Evolutionary conservation across 2,113 vertebrate species (phyloP).

Genomic region (Emberiza fucata): DNA sequence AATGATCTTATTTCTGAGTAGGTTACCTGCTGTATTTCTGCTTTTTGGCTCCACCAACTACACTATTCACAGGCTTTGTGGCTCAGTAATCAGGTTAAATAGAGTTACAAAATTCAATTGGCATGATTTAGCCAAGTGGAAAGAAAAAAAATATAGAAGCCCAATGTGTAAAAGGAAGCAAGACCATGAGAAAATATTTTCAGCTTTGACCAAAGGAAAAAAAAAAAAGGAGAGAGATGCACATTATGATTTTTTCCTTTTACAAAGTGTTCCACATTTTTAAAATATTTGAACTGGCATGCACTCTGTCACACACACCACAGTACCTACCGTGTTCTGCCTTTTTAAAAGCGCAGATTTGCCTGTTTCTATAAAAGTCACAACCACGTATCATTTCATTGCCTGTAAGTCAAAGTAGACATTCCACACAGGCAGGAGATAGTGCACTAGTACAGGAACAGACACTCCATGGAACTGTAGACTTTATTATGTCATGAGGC

Average conservation of each 20-base stretch:
- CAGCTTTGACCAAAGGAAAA: not conserved
- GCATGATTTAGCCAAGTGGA: not conserved
- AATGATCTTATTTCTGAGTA: not conserved
- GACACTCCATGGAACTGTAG: not conserved
- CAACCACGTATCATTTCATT: not conserved
- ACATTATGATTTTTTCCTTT: not conserved
- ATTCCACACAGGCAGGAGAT: not conserved
- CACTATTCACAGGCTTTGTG: not conserved
- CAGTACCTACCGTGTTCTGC: not conserved
- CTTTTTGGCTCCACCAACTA: not conserved
- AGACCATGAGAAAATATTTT: not conserved
- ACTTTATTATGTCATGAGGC: not conserved
- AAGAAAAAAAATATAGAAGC: not conserved
- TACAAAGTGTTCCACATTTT: not conserved
- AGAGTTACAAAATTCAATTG: slow-evolving; percentile 38
- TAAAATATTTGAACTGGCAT: not conserved
- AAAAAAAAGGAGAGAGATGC: not conserved
- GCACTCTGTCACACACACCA: not conserved
- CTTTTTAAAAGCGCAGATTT: not conserved
- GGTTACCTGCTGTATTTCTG: not conserved
- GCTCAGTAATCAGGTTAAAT: not conserved
- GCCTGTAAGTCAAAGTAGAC: not conserved
- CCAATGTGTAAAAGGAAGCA: not conserved
- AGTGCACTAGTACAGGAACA: not conserved
- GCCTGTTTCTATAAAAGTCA: not conserved